Evolutionary conservation across 2,797 vertebrate genomes (phyloP).

Genomic region (Pseudopleuronectes americanus): DNA sequence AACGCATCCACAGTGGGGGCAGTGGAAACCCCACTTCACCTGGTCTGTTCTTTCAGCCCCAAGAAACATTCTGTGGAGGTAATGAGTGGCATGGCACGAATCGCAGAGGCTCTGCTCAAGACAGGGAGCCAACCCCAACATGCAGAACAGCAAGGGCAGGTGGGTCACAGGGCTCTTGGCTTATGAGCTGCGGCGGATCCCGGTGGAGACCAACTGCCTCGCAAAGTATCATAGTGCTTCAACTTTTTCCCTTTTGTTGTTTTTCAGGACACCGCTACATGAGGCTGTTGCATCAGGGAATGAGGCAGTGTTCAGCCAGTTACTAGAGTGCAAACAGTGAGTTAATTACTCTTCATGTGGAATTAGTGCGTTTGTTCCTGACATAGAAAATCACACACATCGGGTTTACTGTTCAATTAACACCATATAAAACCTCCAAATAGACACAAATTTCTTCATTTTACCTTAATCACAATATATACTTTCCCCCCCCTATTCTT

Average conservation of each 20-base stretch:
- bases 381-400: neutral
- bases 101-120: conserved; percentile 92
- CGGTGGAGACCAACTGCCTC: neutral
- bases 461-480: no score
- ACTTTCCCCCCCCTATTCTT: neutral
- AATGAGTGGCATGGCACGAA: conserved; percentile 92
- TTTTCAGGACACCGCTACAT: conserved; percentile 91
- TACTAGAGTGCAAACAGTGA: conserved; percentile 97
- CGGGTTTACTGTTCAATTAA: neutral
- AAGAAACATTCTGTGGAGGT: conserved; percentile 90
- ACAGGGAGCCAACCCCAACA: conserved; percentile 96
- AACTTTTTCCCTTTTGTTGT: conserved; percentile 2
- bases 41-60: conserved; percentile 93
- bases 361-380: neutral
- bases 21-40: conserved; percentile 95
- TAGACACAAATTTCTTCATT: neutral
- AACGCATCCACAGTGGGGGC: conserved; percentile 93
- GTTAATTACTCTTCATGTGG: conserved; percentile 59
- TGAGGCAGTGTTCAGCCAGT: conserved; percentile 94
- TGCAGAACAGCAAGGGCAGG: conserved; percentile 97
- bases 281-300: conserved; percentile 93
- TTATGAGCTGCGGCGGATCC: neutral
- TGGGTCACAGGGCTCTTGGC: conserved; percentile 57
- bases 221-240: conserved; percentile 10
- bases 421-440: neutral